phyloP scores from a whole-genome alignment of 2,113 vertebrate genomes.

The Notothenia coriiceps region DNA sequence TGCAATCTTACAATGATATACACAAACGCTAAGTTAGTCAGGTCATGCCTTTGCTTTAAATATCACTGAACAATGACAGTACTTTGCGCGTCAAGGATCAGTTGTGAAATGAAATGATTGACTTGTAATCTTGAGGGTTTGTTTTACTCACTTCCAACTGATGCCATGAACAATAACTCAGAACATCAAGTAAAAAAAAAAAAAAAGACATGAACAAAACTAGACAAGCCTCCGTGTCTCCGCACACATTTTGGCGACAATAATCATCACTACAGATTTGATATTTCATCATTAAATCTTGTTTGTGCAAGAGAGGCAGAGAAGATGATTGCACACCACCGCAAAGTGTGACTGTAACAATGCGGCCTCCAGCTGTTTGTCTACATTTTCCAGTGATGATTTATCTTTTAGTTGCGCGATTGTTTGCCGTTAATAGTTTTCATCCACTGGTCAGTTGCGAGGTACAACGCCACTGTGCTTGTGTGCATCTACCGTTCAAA shows the following conservation, averaged over 20 bases:
- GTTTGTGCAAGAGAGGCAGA: constrained; percentile 27
- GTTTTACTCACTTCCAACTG: constrained; percentile 23
- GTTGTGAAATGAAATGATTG: constrained; percentile 67
- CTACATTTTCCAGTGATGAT: constrained; percentile 23
- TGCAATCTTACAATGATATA: constrained; percentile 73
- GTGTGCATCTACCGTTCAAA: constrained; percentile 45
- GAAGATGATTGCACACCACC: constrained; percentile 33
- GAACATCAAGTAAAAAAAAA: constrained; percentile 8
- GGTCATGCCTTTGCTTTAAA: constrained; percentile 52
- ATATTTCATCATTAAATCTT: not conserved
- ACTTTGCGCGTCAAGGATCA: constrained; percentile 35
- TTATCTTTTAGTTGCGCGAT: constrained; percentile 17
- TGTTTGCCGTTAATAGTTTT: constrained; percentile 22
- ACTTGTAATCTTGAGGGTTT: constrained; percentile 8
- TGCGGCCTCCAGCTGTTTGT: constrained; percentile 16
- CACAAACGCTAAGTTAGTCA: constrained; percentile 49
- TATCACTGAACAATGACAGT: constrained; percentile 34
- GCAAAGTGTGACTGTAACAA: not conserved
- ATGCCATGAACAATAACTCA: constrained; percentile 27
- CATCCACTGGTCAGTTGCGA: constrained; percentile 37
- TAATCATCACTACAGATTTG: constrained; percentile 27
- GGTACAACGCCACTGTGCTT: constrained; percentile 9
- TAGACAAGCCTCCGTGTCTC: not conserved
- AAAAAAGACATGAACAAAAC: constrained; percentile 43
- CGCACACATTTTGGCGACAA: constrained; percentile 5